Evolutionary conservation across 2,797 vertebrate species (phyloP).

Genomic region (Triplophysa bombifrons): DNA sequence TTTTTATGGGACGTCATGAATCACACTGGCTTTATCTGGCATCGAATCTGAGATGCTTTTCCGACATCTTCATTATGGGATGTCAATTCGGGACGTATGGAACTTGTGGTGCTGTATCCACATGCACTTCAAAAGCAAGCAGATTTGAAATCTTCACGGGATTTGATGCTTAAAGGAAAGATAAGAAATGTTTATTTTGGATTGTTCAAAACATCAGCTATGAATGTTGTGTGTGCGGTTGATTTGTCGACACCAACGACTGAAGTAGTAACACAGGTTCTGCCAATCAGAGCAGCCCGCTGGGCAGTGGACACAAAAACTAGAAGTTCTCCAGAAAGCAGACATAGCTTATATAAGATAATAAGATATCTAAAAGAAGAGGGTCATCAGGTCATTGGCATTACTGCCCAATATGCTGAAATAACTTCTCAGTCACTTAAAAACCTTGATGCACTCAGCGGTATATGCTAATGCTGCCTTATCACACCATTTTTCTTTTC

Average conservation of each 20-base stretch:
- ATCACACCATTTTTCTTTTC: constrained; percentile 61
- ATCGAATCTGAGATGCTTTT: constrained; percentile 6
- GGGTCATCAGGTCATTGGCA: constrained; percentile 38
- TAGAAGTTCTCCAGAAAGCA: not conserved
- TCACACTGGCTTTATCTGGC: not conserved
- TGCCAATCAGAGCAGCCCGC: not conserved
- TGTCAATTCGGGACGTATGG: not conserved
- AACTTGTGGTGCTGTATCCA: not conserved
- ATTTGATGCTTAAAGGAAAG: constrained; percentile 25
- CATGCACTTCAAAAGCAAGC: constrained; percentile 19
- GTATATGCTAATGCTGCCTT: constrained; percentile 60
- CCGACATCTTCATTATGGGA: constrained; percentile 15
- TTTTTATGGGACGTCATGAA: not conserved
- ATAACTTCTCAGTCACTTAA: constrained; percentile 57
- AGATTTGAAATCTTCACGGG: constrained; percentile 29
- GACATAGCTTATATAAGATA: constrained; percentile 30
- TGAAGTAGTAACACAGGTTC: constrained; percentile 16
- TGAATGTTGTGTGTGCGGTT: not conserved
- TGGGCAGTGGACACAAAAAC: constrained; percentile 6
- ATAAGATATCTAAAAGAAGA: constrained; percentile 42
- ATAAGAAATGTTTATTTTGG: constrained; percentile 32
- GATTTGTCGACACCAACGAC: not conserved
- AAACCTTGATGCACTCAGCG: constrained; percentile 57
- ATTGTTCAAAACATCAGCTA: constrained; percentile 24
- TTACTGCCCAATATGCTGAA: constrained; percentile 49